phyloP scores from a whole-genome alignment of 2,113 vertebrate genomes.

The Megaceryle torquata region DNA sequence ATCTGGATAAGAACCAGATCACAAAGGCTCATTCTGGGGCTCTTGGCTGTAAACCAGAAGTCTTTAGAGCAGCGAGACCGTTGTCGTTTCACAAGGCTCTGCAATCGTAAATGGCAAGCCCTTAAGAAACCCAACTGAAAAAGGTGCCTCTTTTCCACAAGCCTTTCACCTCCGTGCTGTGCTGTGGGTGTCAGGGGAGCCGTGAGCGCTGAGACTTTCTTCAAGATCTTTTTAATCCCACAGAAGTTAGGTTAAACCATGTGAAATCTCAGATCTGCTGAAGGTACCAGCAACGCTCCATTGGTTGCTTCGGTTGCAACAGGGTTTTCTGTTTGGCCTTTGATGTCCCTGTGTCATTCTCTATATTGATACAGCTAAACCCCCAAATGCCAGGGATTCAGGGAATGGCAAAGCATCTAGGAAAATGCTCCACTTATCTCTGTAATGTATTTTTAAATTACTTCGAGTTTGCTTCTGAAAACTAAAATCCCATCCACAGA shows the following conservation, averaged over 20 bases:
- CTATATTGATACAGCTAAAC: not conserved
- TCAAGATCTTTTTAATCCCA: not conserved
- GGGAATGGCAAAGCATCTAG: not conserved
- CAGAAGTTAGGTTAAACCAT: not conserved
- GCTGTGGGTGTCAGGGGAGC: not conserved
- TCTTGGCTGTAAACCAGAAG: not conserved
- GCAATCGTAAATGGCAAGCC: not conserved
- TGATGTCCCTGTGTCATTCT: not conserved
- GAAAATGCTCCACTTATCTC: not conserved
- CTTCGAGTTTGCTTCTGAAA: not conserved
- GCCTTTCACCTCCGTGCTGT: not conserved
- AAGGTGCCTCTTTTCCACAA: not conserved
- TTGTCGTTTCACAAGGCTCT: not conserved
- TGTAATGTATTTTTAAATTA: not conserved
- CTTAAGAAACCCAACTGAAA: not conserved
- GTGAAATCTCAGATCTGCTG: not conserved
- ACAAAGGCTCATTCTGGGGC: not conserved
- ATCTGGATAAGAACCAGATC: not conserved
- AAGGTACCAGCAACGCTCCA: accelerated
- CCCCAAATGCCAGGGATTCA: not conserved
- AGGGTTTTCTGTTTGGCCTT: not conserved
- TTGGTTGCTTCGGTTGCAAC: not conserved
- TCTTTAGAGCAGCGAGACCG: not conserved
- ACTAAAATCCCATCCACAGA: not conserved
- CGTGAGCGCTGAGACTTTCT: not conserved